Base-by-base conservation (phyloP, 2,888 invertebrate species). In the Lochmaea crataegi region DNA sequence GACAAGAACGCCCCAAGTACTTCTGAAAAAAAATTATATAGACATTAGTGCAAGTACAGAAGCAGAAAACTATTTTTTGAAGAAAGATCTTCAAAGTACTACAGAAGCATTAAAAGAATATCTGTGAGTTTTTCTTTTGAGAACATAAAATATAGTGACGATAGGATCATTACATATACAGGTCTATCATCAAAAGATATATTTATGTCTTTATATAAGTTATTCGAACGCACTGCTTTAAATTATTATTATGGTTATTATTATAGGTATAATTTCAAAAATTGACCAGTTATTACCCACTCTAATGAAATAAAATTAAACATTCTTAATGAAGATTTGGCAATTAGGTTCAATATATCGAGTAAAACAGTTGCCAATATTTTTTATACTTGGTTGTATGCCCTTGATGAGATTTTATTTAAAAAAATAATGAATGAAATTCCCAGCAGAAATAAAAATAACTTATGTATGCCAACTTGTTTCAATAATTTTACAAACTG, bases 271-370 rank as follows among this genome's bases (percentile, higher is more conserved):
- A 14, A 12, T 65, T 45, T 6, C 10, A 18, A 32, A 65, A 48
- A 32, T 48, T 26, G 65, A 65, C 16, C 65, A 65, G 32, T 22
- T 48, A 48, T 14, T 65, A 22, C 14, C 48, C 11, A 65, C 48
- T 12, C 22, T 45, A 22, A 65, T 65, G 65, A 65, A 65, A 18
- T 48, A 14, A 18, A 16, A 14, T 22, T 9, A 14, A 79, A 79
- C 56, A 66, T 78, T n/a, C 71, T 64, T 11, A 64, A 79, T 67
- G 77, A 77, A 72, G 78, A 75, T 73, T 68, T 77, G 53, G 76
- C 75, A 53, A 10, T 72, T 58, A n/a, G 77, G 18, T 78, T 78
- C 65, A 76, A 73, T 73, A 26, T 58, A 18, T 18, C 26, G 10
- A 16, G 18, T 10, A 22, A 16, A 32, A 53, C 53, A 11, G 65